Evolutionary conservation across 2,113 vertebrate species (phyloP).

Genomic region (Syngnathus scovelli): DNA sequence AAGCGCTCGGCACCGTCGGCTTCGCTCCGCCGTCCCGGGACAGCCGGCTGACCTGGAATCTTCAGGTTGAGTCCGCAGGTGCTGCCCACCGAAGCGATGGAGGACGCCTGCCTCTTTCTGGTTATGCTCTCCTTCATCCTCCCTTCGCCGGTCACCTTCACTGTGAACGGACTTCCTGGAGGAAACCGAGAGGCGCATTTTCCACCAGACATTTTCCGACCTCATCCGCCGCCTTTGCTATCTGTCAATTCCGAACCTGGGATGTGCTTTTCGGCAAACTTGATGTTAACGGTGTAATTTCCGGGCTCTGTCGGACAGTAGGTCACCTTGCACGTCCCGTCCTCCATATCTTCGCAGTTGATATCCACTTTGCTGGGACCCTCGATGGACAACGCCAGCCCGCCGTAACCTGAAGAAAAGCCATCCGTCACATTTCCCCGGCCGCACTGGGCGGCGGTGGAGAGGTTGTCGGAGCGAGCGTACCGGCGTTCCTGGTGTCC

Average conservation of each 20-base stretch:
- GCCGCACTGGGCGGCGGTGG: too few species aligned
- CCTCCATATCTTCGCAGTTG: conserved; percentile 93
- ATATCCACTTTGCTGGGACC: conserved; percentile 99
- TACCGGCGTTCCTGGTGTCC: conserved; percentile 91
- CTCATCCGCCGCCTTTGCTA: not conserved
- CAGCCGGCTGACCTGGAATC: conserved; percentile 79
- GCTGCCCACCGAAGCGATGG: conserved; percentile 90
- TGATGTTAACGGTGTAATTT: conserved; percentile 94
- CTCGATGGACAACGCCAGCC: conserved; percentile 89
- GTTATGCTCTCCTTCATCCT: conserved; percentile 96
- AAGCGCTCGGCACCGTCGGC: not conserved
- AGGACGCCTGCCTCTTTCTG: conserved; percentile 85
- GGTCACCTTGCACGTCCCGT: conserved; percentile 91
- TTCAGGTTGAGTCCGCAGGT: conserved; percentile 97
- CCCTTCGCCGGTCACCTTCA: conserved; percentile 93
- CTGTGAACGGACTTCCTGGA: conserved; percentile 91
- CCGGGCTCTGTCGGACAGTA: conserved; percentile 95
- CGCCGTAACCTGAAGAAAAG: conserved; percentile 81
- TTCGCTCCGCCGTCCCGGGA: too few species aligned
- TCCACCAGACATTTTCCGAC: too few species aligned
- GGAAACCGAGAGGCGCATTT: conserved; percentile 3
- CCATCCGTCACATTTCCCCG: accelerated
- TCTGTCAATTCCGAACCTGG: conserved; percentile 71
- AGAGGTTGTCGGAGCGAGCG: not conserved
- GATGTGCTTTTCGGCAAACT: conserved; percentile 93